These are phyloP conservation scores for Melangyna quadrimaculata DNA, from an alignment of 2,888 invertebrate genomes.

Conservation along the genomic window DNA sequence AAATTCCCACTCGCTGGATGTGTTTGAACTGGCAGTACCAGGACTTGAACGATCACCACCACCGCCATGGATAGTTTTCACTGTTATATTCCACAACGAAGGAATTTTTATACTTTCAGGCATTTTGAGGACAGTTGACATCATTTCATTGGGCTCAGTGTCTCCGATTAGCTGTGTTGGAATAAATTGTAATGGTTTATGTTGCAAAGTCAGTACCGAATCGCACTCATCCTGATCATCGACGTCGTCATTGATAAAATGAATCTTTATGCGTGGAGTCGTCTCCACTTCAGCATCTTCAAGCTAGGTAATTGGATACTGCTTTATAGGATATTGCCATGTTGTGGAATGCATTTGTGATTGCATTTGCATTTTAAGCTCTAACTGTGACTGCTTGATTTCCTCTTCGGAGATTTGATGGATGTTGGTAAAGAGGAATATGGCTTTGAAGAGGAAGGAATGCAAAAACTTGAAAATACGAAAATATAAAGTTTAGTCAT, in stretches of 20 bases:
- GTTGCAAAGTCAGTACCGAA: slow-evolving; percentile 1
- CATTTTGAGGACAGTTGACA: slow-evolving; percentile 72
- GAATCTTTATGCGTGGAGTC: slow-evolving; percentile 74
- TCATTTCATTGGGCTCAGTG: slow-evolving; percentile 54
- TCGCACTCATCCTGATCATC: slow-evolving; percentile 54
- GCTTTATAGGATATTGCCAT: slow-evolving; percentile 53
- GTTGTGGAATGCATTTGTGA: slow-evolving; percentile 43
- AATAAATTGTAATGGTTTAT: slow-evolving; percentile 74
- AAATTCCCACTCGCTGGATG: slow-evolving; percentile 80
- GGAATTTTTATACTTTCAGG: slow-evolving; percentile 83
- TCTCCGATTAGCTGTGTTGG: slow-evolving; percentile 69
- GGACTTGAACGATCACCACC: slow-evolving; percentile 38
- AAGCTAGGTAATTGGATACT: slow-evolving; percentile 63
- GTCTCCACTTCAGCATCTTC: slow-evolving; percentile 77
- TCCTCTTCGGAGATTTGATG: slow-evolving; percentile 74
- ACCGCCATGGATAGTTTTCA: slow-evolving; percentile 78
- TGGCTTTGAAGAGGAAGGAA: slow-evolving; percentile 56
- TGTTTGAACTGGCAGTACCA: slow-evolving; percentile 74
- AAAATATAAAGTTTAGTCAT: slow-evolving; percentile 35
- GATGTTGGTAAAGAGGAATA: slow-evolving; percentile 74
- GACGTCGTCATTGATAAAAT: slow-evolving; percentile 68
- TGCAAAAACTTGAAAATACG: slow-evolving; percentile 60
- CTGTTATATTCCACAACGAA: slow-evolving; percentile 81
- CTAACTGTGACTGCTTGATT: slow-evolving; percentile 71
- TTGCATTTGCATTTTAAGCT: slow-evolving; percentile 50